Conservation (phyloP, 2,113 vertebrate species). For the Azemiops feae region DNA sequence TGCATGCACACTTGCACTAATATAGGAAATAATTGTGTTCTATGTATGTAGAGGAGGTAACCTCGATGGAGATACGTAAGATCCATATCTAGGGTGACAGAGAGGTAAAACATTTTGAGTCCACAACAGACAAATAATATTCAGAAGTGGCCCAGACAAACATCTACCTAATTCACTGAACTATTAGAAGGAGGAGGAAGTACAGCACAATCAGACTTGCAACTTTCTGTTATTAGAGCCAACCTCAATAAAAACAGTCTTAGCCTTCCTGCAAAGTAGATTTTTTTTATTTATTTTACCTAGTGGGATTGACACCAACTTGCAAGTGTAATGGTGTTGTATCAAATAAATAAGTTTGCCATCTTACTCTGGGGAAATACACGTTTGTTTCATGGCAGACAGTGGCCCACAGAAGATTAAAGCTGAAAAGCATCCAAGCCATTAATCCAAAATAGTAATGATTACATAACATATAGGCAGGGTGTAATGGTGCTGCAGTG, state of each 20-base stretch:
- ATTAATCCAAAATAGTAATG: too few species aligned
- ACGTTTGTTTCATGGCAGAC: too few species aligned
- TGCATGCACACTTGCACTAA: not conserved
- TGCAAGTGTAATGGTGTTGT: not conserved
- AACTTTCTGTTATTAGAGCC: not conserved
- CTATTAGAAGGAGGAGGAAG: not conserved
- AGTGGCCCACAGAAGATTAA: too few species aligned
- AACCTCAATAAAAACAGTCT: too few species aligned
- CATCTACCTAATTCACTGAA: not conserved
- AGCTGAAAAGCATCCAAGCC: too few species aligned
- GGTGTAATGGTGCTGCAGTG: too few species aligned
- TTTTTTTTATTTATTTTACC: too few species aligned
- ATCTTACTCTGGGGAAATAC: not conserved
- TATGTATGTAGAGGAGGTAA: not conserved
- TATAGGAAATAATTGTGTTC: not conserved
- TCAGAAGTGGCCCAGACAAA: not conserved
- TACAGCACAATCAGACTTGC: not conserved
- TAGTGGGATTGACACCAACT: too few species aligned
- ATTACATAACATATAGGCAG: too few species aligned
- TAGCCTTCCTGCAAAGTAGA: too few species aligned
- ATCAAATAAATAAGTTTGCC: not conserved
- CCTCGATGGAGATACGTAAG: not conserved
- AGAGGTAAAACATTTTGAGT: not conserved
- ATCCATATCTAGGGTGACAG: not conserved
- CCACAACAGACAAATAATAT: not conserved